Evolutionary conservation across 2,888 invertebrate genomes (phyloP).

Genomic region (Orchestes rusci): DNA sequence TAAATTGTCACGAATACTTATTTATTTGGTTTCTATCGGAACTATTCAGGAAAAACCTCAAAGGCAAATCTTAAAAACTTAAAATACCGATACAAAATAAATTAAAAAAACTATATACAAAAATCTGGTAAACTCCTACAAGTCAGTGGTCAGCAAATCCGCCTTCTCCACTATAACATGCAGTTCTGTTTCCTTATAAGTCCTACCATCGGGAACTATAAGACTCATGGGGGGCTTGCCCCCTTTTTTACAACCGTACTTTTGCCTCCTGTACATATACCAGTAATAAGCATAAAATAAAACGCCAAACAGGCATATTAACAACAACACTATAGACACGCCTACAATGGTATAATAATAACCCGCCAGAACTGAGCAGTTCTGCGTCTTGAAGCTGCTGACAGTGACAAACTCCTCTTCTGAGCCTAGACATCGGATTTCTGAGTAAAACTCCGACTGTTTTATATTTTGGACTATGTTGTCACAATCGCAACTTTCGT

Average conservation of each 20-base stretch:
- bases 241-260: constrained; percentile 41
- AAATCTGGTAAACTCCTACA: too few relatives aligned
- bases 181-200: constrained; percentile 79
- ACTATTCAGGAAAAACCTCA: too few relatives aligned
- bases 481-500: constrained; percentile 53
- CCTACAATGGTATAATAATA: constrained; percentile 39
- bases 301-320: constrained; percentile 43
- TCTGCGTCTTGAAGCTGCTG: constrained; percentile 33
- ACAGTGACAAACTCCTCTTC: constrained; percentile 32
- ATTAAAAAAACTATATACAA: too few relatives aligned
- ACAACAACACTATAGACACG: constrained; percentile 43
- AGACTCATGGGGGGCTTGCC: constrained; percentile 47
- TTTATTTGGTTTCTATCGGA: too few relatives aligned
- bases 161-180: constrained; percentile 80
- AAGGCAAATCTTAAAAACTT: too few relatives aligned
- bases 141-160: constrained; percentile 72
- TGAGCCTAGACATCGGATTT: constrained; percentile 36
- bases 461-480: constrained; percentile 30
- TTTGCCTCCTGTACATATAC: constrained; percentile 39
- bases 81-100: too few relatives aligned
- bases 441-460: constrained; percentile 31
- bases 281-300: constrained; percentile 42
- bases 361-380: constrained; percentile 37
- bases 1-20: too few relatives aligned
- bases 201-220: constrained; percentile 73